Evolutionary conservation across 2,113 vertebrate genomes (phyloP), one percentile per base, ranked within the genome.

Genomic region (Canis aureus): DNA sequence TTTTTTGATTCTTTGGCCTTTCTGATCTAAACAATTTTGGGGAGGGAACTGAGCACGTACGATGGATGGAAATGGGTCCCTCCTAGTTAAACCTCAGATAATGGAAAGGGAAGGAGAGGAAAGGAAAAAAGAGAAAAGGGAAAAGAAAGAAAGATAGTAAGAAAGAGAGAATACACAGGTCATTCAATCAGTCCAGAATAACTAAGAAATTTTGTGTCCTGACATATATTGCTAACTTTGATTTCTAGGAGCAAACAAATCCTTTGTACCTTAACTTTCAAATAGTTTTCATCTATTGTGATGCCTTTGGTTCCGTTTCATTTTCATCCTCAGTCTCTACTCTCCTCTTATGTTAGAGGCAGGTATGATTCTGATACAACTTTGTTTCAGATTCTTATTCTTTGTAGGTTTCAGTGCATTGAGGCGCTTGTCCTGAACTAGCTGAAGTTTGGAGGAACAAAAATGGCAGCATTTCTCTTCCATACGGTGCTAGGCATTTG

Each of bases 261-360:
- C 11, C 69, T 71, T 93, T 78, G 0, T 90, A 59, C 27, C 32
- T 92, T 66, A 94, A 64, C 19, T 94, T 94, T 10, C 13, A 84
- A 66, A 60, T 27, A 20, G 13, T 79, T 76, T 62, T 92, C 5
- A 76, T 83, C 23, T 22, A 73, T 17, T 29, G 10, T 3, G 10
- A 4, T 59, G 60, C 1, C 1, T 38, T 3, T 73, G 19, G 1
- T 22, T 25, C 11, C 6, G 0, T 0, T 53, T 57, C 12, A 15
- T 11, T 32, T 91, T 84, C 17, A 64, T 94, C 76, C 2, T 64
- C 1, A 49, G 13, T 89, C 25, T 35, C 2, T 74, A 38, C 8
- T 95, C 55, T 62, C 4, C 43, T 91, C 16, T 73, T 55, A 59
- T n/a, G 13, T 53, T 74, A 2, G 22, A 38, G 57, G 2, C 10